Evolutionary conservation across 2,797 vertebrate genomes (phyloP), one percentile per base, ranked within the genome.

Genomic region (Hypotaenidia okinawae): DNA sequence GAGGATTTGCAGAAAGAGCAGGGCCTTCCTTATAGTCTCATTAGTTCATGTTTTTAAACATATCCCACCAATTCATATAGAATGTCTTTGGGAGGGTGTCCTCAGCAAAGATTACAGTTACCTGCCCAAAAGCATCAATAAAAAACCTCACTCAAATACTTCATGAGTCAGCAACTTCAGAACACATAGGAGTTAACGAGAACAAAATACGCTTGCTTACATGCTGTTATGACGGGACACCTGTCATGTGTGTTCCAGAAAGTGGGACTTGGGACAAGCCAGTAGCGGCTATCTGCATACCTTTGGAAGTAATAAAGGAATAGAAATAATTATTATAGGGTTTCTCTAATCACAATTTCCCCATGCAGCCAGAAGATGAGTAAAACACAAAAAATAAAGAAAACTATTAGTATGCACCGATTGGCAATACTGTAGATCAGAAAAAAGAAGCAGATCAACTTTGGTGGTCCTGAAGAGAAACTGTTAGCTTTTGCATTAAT

Each of bases 61-160:
- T 5, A 0, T 84, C 51, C 55, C 35, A 37, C 16, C 5, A 15
- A 39, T 45, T 88, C 32, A 27, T 1, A 0, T 11, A 51, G 13
- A 55, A 3, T 28, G 39, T 45, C 64, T 55, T 17, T 18, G 61
- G 1, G 6, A 54, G 13, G 4, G 17, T 37, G 49, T 72, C 33
- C 54, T 72, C n/a, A 66, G 27, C 32, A 64, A 18, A 61, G 13
- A 27, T 64, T 33, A 54, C 2, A 55, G 21, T 35, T 63, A n/a
- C 33, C 30, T 51, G 25, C 35, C 49, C 59, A 63, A 83, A 79
- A 79, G 11, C 32, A 79, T 59, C 41, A 78, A 16, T 27, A 63
- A 28, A 23, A 55, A 24, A 58, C 39, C 43, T 18, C 43, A 66
- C 11, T 24, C 51, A 35, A n/a, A 17, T 13, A 28, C 27, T 28